Conservation (phyloP, 2,797 vertebrate genomes). For the Myotis planiceps region DNA sequence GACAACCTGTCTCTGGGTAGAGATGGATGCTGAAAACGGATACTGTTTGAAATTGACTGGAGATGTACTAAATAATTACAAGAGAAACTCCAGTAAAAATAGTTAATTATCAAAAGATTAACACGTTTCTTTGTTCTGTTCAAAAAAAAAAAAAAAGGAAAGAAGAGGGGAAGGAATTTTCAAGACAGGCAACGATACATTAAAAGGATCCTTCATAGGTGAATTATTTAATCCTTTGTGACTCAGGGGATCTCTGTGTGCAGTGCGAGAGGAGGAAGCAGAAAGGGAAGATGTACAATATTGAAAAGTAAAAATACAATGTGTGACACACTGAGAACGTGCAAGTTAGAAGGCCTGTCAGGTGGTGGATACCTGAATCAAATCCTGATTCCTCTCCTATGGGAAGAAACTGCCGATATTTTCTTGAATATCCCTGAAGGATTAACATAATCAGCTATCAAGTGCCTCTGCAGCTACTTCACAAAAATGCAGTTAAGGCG, state of each 20-base stretch:
- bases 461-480: slow-evolving; percentile 63
- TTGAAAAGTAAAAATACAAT: slow-evolving; percentile 63
- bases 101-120: slow-evolving; percentile 84
- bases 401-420: slow-evolving; percentile 68
- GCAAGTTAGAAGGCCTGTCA: slow-evolving; percentile 25
- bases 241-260: slow-evolving; percentile 75
- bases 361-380: slow-evolving; percentile 52
- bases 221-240: slow-evolving; percentile 83
- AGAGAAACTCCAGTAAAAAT: slow-evolving; percentile 84
- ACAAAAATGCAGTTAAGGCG: slow-evolving; percentile 74
- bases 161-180: slow-evolving; percentile 78
- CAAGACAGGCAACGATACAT: slow-evolving; percentile 79
- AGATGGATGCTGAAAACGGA: slow-evolving; percentile 70
- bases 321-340: slow-evolving; percentile 43
- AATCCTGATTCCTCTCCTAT: slow-evolving; percentile 63
- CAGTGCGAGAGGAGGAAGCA: slow-evolving; percentile 35
- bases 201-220: slow-evolving; percentile 80
- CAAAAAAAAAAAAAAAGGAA: slow-evolving; percentile 51
- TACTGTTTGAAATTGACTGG: slow-evolving; percentile 76
- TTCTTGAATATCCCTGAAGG: slow-evolving; percentile 68
- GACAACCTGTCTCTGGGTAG: slow-evolving; percentile 66
- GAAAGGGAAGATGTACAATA: slow-evolving; percentile 37
- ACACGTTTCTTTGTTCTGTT: slow-evolving; percentile 80
- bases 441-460: slow-evolving; percentile 78
- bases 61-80: slow-evolving; percentile 78